Evolutionary conservation across 1,140 invertebrate species (phyloP).

Genomic region (Tachypleus tridentatus): DNA sequence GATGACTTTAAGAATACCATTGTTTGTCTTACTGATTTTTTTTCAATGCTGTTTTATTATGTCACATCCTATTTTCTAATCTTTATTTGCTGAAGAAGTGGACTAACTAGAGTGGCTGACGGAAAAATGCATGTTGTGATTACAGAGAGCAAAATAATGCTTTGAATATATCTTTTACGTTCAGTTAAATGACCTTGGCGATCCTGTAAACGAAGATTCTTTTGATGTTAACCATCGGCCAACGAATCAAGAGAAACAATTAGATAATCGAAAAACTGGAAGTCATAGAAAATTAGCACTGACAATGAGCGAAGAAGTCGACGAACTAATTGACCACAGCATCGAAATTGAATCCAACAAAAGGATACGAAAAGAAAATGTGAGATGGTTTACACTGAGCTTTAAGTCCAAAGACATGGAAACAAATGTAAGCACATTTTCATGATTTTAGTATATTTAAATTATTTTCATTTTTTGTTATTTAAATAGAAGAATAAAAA

Average conservation of each 20-base stretch:
- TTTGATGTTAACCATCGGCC: slow-evolving; percentile 7
- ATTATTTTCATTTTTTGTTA: slow-evolving; percentile 9
- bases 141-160: not conserved
- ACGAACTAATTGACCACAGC: slow-evolving; percentile 73
- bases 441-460: slow-evolving; percentile 2
- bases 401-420: slow-evolving; percentile 64
- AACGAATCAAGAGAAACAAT: not conserved
- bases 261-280: slow-evolving; percentile 1
- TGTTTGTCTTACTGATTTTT: too few species aligned
- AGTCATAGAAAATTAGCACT: slow-evolving; percentile 7
- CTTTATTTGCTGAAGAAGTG: too few species aligned
- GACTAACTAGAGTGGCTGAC: too few species aligned
- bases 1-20: too few species aligned
- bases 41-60: too few species aligned
- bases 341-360: slow-evolving; percentile 90
- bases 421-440: slow-evolving; percentile 42
- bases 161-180: not conserved
- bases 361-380: slow-evolving; percentile 72
- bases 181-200: slow-evolving; percentile 23
- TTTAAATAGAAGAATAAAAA: not conserved
- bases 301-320: slow-evolving; percentile 49
- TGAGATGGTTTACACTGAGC: slow-evolving; percentile 68
- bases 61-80: too few species aligned
- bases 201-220: slow-evolving; percentile 24
- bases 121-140: too few species aligned